Conservation (phyloP, 2,888 invertebrate species). For the Leptogaster cylindrica region DNA sequence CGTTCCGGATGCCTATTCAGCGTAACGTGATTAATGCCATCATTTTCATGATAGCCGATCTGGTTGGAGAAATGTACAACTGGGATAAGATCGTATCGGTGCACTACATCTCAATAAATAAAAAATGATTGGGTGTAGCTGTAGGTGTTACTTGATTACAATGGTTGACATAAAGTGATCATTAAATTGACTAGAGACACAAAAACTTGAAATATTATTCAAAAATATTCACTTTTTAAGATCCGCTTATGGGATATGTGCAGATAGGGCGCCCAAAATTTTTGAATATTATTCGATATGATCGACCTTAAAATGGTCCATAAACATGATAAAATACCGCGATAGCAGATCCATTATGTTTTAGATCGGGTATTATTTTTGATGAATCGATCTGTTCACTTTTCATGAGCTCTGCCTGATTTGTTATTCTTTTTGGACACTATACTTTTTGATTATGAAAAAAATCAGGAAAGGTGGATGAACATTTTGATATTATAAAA, state of each 20-base stretch:
- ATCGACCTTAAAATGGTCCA: constrained; percentile 21
- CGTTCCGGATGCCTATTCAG: not conserved
- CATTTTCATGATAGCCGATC: constrained; percentile 15
- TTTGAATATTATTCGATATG: not conserved
- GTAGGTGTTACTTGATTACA: constrained; percentile 38
- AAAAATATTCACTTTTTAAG: constrained; percentile 20
- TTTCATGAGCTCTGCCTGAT: no score
- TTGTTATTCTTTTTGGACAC: no score
- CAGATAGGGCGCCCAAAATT: not conserved
- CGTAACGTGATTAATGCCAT: constrained; percentile 15
- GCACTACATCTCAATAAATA: constrained; percentile 9
- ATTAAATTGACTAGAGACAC: constrained; percentile 18
- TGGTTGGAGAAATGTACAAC: constrained; percentile 17
- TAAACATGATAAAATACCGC: not conserved
- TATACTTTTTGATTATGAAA: no score
- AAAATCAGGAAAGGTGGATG: no score
- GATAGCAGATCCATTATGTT: not conserved
- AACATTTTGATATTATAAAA: no score
- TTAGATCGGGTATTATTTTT: not conserved
- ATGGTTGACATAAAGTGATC: constrained; percentile 35
- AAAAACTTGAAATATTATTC: constrained; percentile 16
- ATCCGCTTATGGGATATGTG: not conserved
- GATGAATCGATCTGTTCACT: not conserved
- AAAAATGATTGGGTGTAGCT: constrained; percentile 8
- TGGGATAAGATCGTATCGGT: constrained; percentile 7